Base-by-base conservation (phyloP, 2,797 vertebrate species). In the Peromyscus aztecus region DNA sequence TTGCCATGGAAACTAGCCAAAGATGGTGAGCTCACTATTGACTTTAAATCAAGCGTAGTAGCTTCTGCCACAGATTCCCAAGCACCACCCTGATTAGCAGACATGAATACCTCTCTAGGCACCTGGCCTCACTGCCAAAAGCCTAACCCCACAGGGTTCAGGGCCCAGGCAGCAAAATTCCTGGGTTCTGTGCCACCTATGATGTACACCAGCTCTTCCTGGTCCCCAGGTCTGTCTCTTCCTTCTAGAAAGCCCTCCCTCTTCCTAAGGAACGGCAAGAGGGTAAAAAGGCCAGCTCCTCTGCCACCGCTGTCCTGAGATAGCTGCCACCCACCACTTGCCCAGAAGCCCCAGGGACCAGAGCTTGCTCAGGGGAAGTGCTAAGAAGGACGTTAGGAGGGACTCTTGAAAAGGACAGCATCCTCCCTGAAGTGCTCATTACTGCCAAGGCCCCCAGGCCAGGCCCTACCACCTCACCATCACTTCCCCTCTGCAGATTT, bases 401-500 rank as follows among this genome's bases (percentile, higher is more conserved):
- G 23, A 40, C 73, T 81, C 77, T 6, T 13, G 23, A 85, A 76
- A 43, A 75, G 61, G 75, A 93, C 67, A n/a, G 8, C 3, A 21
- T 49, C 57, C 37, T 61, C 16, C 2, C 0, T 5, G 23, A 24
- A 21, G 14, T 13, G 17, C 52, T 6, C 14, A 34, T 0, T 43
- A 2, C 24, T 29, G 63, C 21, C n/a, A 65, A 34, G 73, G 19
- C 31, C 21, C 49, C 24, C 43, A n/a, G 65, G 46, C 17, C 2
- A 0, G 0, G 12, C 27, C n/a, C 63, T 0, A 0, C 43, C 34
- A 6, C 78, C 67, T 67, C 52, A 4, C 0, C 0, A 1, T 12
- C 40, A 23, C 59, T 55, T 88, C 29, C 46, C 23, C 57, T 57
- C 37, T 59, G 9, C 96, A 98, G 98, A 21, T 52, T 98, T 98